These are phyloP conservation scores for Fragum sueziense DNA, from an alignment of 2,888 invertebrate species.

Conservation along the genomic window DNA sequence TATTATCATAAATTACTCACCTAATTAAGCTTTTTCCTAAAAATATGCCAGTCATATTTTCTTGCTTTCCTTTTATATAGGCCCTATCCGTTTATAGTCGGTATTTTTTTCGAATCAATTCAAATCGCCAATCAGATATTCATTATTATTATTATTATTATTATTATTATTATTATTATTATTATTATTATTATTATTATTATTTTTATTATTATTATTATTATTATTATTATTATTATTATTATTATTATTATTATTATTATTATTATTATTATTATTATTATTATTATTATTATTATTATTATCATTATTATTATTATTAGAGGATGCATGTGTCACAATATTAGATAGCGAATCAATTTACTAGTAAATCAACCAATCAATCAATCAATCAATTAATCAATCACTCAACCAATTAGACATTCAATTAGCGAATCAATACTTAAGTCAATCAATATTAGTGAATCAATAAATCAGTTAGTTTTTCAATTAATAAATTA, in stretches of 20 bases:
- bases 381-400: neutral
- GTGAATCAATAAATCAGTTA: neutral
- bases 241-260: neutral
- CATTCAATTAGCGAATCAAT: neutral
- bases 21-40: no score
- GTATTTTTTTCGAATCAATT: no score
- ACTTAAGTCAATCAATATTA: neutral
- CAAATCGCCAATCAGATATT: no score
- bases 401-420: neutral
- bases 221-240: neutral
- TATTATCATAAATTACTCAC: no score
- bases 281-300: no score
- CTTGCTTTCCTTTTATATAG: no score
- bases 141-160: slow-evolving; percentile 7
- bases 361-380: neutral
- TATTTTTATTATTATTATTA: neutral
- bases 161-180: slow-evolving; percentile 7
- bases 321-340: no score
- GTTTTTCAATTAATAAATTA: neutral
- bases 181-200: slow-evolving; percentile 2
- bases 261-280: no score
- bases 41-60: no score
- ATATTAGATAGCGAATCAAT: neutral
- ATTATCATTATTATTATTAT: no score
- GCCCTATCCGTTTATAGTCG: no score